Evolutionary conservation across 2,113 vertebrate species (phyloP).

Genomic region (Pelmatolapia mariae): DNA sequence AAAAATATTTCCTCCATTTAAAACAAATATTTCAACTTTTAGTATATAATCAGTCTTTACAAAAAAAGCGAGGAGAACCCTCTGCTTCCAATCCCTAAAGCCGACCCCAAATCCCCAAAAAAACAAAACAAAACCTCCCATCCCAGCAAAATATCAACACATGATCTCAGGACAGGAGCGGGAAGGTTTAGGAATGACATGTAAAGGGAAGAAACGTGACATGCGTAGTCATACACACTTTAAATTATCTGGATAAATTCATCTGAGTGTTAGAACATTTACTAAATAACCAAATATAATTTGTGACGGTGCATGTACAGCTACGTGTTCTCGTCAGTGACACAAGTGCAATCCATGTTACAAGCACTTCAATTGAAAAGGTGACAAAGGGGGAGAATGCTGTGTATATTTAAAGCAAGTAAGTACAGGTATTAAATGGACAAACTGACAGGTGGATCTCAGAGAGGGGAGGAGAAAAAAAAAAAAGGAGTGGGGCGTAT

Average conservation of each 20-base stretch:
- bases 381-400: conserved; percentile 14
- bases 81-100: conserved; percentile 48
- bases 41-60: conserved; percentile 72
- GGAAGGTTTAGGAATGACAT: conserved; percentile 62
- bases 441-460: conserved; percentile 6
- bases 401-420: conserved; percentile 21
- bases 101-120: not conserved
- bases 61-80: conserved; percentile 58
- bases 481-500: not conserved
- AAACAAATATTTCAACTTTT: conserved; percentile 75
- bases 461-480: not conserved
- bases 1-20: conserved; percentile 77
- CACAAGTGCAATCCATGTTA: conserved; percentile 21
- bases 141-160: conserved; percentile 59
- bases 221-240: conserved; percentile 27
- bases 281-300: conserved; percentile 28
- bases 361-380: conserved; percentile 45
- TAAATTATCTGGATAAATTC: conserved; percentile 41
- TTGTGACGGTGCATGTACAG: conserved; percentile 48
- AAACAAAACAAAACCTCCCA: conserved; percentile 33
- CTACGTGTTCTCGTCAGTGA: conserved; percentile 39
- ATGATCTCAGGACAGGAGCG: conserved; percentile 35
- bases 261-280: conserved; percentile 40
- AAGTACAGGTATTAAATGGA: conserved; percentile 8
- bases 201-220: conserved; percentile 29